A percentile compares a stretch with the other conserved stretches of the same genome.
phyloP scores from a whole-genome alignment of 2,113 vertebrate genomes.

The Eubucco bourcierii region DNA sequence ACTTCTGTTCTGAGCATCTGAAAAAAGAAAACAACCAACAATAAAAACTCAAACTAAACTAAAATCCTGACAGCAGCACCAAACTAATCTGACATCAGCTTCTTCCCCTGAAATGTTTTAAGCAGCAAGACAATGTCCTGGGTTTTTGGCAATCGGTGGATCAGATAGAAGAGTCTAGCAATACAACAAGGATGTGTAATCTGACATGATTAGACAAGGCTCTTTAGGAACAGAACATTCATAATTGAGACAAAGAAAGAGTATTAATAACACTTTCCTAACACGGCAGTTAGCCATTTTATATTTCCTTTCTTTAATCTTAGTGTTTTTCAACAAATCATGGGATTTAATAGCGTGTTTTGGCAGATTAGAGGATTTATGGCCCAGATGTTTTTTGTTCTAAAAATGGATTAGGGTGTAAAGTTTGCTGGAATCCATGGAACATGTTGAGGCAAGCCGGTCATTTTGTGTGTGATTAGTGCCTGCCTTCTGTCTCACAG shows the following conservation, averaged over 20 bases:
- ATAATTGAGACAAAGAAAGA: slow-evolving; percentile 92
- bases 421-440: slow-evolving; percentile 91
- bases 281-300: slow-evolving; percentile 90
- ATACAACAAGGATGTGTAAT: slow-evolving; percentile 88
- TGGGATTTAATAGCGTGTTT: slow-evolving; percentile 94
- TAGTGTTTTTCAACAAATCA: slow-evolving; percentile 99
- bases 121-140: slow-evolving; percentile 71
- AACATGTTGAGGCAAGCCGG: slow-evolving; percentile 85
- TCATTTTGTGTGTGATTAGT: slow-evolving; percentile 84
- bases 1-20: not conserved
- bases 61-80: slow-evolving; percentile 29
- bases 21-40: not conserved
- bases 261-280: slow-evolving; percentile 90
- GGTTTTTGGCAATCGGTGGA: slow-evolving; percentile 75
- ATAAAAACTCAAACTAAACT: not conserved
- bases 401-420: slow-evolving; percentile 97
- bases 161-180: slow-evolving; percentile 81
- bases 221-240: slow-evolving; percentile 91
- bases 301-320: slow-evolving; percentile 96
- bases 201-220: slow-evolving; percentile 97
- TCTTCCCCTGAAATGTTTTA: slow-evolving; percentile 68
- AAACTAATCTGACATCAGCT: slow-evolving; percentile 69
- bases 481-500: slow-evolving; percentile 81
- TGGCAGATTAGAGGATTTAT: slow-evolving; percentile 98
- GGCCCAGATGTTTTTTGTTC: slow-evolving; percentile 99